Evolutionary conservation across 1,140 invertebrate species (phyloP), one percentile per base, ranked within the genome.

Genomic region (Lasioglossum baleicum): DNA sequence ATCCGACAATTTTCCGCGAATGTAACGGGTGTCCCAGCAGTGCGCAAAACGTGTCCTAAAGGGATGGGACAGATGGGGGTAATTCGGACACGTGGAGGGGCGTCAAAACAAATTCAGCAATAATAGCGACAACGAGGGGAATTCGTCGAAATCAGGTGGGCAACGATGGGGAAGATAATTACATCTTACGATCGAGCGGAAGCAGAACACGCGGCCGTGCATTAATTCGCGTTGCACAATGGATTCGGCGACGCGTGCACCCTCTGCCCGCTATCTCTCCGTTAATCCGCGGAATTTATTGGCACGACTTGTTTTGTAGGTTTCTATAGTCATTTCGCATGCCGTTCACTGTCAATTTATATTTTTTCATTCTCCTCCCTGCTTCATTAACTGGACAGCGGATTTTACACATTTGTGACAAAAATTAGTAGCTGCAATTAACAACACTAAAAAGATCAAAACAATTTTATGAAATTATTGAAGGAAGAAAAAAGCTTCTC

Each of bases 91-190:
- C 44, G 44, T 10, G 44, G 44, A 48, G 11, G 10, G 0, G 8
- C 44, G 44, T 13, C 44, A 48, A 48, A 48, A 48, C 44, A 48
- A 48, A 11, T 48, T 48, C 44, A 11, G 13, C 11, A 17, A 53
- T 53, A 20, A 53, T 53, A 53, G 17, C 51, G 51, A 17, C 13
- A 15, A 53, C 31, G 4, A 22, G 58, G 22, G 2, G 13, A 13
- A 26, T 20, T 53, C 51, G 6, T 53, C 31, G 10, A 13, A 74
- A 76, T 75, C 71, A 56, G 13, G 31, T 22, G 51, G 40, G 26
- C 65, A 64, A 72, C 58, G 68, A 76, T 40, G 60, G 51, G 35
- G 61, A 60, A 44, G n/a, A 42, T 84, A 84, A 85, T 85, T 84
- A 64, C 70, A 75, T 75, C 73, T 84, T 71, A 61, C 68, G 66